These are phyloP conservation scores for Leuciscus idus DNA, from an alignment of 2,113 vertebrate genomes.

Conservation along the genomic window DNA sequence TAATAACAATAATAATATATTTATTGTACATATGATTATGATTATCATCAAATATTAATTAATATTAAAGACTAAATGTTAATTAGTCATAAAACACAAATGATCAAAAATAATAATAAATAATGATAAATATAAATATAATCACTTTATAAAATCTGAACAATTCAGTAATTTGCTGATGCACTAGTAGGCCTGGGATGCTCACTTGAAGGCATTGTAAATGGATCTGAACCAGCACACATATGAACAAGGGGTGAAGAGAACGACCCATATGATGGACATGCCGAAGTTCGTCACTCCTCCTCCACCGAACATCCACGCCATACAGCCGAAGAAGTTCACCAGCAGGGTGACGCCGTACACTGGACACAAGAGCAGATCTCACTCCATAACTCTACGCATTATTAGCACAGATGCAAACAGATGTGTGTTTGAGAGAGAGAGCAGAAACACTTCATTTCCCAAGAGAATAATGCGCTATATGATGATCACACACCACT, in stretches of 20 bases:
- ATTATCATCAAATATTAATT: background rate
- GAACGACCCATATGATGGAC: conserved; percentile 96
- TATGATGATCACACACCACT: background rate
- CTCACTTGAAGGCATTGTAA: conserved; percentile 99
- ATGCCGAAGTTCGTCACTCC: conserved; percentile 97
- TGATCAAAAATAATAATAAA: background rate
- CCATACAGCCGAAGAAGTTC: conserved; percentile 96
- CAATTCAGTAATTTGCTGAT: background rate
- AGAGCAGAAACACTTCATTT: background rate
- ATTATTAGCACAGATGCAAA: background rate
- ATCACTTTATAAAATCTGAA: background rate
- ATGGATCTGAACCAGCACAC: conserved; percentile 99
- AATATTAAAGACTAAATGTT: no score
- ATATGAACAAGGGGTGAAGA: conserved; percentile 99
- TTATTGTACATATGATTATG: background rate
- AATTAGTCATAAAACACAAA: background rate
- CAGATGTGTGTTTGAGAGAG: no score
- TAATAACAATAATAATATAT: background rate
- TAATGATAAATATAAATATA: background rate
- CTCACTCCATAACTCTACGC: no score
- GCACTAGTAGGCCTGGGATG: conserved; percentile 40
- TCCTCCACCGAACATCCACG: conserved; percentile 97
- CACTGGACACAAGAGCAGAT: conserved; percentile 78
- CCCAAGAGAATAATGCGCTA: background rate
- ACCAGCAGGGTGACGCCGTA: conserved; percentile 91